Conservation (phyloP, 53 echinoderm and acorn worm genomes). For the Mesocentrotus franciscanus region DNA sequence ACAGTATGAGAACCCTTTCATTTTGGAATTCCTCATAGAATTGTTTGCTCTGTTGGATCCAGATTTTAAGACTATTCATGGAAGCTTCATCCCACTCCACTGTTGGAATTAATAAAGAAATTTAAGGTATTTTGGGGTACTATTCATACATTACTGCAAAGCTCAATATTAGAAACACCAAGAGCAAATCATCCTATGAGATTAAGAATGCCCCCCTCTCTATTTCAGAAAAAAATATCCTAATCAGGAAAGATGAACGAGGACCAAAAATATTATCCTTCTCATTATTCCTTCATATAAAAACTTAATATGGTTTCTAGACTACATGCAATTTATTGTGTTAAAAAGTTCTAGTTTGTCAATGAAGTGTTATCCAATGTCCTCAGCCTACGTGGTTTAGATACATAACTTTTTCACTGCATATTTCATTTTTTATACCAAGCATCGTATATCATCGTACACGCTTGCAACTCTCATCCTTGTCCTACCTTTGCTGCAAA, state of each 20-base stretch:
- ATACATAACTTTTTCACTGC: neutral
- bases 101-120: neutral
- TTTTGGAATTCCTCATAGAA: too few relatives aligned
- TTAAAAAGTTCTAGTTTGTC: neutral
- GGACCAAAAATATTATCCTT: neutral
- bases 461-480: neutral
- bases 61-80: too few relatives aligned
- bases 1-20: neutral
- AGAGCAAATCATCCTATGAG: too few relatives aligned
- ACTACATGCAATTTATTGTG: neutral
- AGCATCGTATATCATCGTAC: neutral
- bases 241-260: neutral
- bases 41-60: too few relatives aligned
- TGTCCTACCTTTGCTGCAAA: neutral
- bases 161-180: too few relatives aligned
- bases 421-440: neutral
- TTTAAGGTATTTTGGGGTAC: neutral
- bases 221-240: neutral
- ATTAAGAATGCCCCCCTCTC: neutral
- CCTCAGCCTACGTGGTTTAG: neutral
- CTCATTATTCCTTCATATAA: too few relatives aligned
- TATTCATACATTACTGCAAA: neutral
- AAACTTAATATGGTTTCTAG: neutral
- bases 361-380: neutral
- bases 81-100: neutral